Evolutionary conservation across 1,140 invertebrate species (phyloP).

Genomic region (Bombyx mandarina): DNA sequence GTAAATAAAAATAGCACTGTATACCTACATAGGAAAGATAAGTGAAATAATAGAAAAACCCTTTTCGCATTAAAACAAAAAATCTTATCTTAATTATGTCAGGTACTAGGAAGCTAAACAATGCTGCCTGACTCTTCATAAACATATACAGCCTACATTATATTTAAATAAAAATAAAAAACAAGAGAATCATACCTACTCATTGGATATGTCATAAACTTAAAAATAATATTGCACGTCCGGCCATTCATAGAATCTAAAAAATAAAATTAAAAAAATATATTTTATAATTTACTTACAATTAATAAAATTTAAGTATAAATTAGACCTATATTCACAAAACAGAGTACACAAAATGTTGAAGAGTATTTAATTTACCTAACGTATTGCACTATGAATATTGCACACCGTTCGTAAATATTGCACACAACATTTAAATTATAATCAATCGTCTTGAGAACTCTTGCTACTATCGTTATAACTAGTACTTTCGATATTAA

Average conservation of each 20-base stretch:
- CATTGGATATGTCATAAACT: not conserved
- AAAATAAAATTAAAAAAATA: not conserved
- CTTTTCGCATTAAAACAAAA: too few relatives aligned
- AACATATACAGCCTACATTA: constrained; percentile 8
- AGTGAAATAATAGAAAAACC: too few relatives aligned
- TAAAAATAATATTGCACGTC: constrained; percentile 57
- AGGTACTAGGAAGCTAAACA: constrained; percentile 62
- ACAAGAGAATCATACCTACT: constrained; percentile 3
- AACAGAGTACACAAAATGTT: constrained; percentile 5
- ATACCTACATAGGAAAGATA: too few relatives aligned
- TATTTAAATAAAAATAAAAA: constrained; percentile 1
- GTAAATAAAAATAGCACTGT: too few relatives aligned
- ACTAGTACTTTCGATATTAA: constrained; percentile 19
- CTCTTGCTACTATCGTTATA: constrained; percentile 23
- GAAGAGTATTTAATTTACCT: constrained; percentile 5
- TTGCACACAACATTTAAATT: constrained; percentile 29
- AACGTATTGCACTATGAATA: constrained; percentile 21
- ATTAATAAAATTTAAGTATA: constrained; percentile 1
- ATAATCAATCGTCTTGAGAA: constrained; percentile 28
- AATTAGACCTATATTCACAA: not conserved
- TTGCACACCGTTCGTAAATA: constrained; percentile 21
- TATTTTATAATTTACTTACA: not conserved
- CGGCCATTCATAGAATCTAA: constrained; percentile 32
- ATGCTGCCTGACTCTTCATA: constrained; percentile 56
- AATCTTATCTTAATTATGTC: constrained; percentile 18